Base-by-base conservation (phyloP, 2,113 vertebrate genomes). In the Thermophis baileyi region DNA sequence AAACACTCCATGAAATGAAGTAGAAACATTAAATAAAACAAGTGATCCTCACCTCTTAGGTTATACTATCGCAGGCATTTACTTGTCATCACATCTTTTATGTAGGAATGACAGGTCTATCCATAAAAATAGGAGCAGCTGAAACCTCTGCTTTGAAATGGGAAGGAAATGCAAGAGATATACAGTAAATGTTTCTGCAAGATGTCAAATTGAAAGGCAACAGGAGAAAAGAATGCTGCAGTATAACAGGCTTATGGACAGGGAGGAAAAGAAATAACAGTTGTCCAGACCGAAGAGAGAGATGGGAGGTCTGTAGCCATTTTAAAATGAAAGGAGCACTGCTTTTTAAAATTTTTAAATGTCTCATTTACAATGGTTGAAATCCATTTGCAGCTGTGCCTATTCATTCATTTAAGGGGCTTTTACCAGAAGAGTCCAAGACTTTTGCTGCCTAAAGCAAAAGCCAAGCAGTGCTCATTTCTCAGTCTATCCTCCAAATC, bases 41-140 rank as follows among this genome's bases (percentile, higher is more conserved):
- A 94, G 86, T 4, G 35, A 93, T 93, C 46, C 92, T 63, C n/a
- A 81, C 86, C 60, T 92, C 87, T 46, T 93, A 93, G n/a, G 25
- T 95, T 96, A 90, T 94, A 95, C 88, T 69, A 88, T 92, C 95
- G 90, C 55, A 94, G 93, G 95, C 50, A 96, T 94, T 46, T 94
- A 91, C 92, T 93, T 96, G 92, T 95, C 96, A 96, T 94, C 93
- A 0, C 88, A 92, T 87, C 54, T 96, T 93, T 96, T 95, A 95
- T 92, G 94, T 94, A 93, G 87, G 87, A 95, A 69, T 91, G 94
- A 90, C 93, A 94, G 90, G 85, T 93, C 95, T 92, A 89, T 95
- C 94, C 94, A 95, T 95, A 95, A 94, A 94, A 96, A 86, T 47
- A 94, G 87, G 3, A 87, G 11, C 93, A 97, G 95, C 94, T 50